Conservation (phyloP, 2,113 vertebrate species). For the Phylloscopus whistleri region DNA sequence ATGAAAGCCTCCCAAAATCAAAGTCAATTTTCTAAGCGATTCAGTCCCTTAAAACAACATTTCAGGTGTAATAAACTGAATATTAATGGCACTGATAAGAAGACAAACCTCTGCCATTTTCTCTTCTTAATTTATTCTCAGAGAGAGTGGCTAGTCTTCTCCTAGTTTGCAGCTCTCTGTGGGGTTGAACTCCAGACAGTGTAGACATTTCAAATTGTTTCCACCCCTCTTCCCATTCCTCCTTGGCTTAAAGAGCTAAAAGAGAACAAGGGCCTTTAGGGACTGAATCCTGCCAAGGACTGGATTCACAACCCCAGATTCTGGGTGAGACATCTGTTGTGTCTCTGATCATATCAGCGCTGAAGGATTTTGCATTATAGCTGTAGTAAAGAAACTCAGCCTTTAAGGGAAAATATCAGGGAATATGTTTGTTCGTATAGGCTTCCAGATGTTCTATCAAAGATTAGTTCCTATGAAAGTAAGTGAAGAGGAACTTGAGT, state of each 20-base stretch:
- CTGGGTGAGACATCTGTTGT: background rate
- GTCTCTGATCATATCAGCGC: background rate
- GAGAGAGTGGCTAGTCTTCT: background rate
- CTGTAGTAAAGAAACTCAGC: background rate
- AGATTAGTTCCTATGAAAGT: background rate
- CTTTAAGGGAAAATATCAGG: background rate
- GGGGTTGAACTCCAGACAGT: background rate
- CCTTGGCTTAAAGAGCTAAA: background rate
- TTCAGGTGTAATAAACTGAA: slow-evolving; percentile 13
- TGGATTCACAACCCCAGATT: background rate
- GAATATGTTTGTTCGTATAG: background rate
- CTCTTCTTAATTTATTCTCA: background rate
- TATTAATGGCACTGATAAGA: slow-evolving; percentile 5
- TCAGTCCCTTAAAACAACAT: background rate
- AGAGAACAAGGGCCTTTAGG: background rate
- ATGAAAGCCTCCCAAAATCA: slow-evolving; percentile 57
- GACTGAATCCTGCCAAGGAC: background rate
- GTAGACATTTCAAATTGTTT: background rate
- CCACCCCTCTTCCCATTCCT: background rate
- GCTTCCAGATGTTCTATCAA: background rate
- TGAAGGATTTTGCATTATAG: background rate
- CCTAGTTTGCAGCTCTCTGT: background rate
- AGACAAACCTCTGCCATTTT: background rate
- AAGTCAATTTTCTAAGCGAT: slow-evolving; percentile 43
- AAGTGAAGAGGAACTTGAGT: background rate